Conservation (phyloP, 2,113 vertebrate species). For the Pampusana beccarii region DNA sequence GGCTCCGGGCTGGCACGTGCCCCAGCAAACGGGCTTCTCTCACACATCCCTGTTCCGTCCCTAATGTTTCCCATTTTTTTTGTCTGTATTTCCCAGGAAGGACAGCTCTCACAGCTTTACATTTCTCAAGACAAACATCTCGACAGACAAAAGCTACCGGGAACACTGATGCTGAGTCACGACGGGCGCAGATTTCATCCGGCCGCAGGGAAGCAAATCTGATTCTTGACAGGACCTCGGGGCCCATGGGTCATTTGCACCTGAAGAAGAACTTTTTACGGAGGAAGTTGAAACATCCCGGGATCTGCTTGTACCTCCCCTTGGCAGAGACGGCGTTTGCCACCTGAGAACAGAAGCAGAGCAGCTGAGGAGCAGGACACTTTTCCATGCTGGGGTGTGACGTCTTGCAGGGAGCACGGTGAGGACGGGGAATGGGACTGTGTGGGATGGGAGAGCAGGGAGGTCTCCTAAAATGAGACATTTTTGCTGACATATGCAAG, state of each 20-base stretch:
- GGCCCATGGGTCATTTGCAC: neutral
- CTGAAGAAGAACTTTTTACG: conserved; percentile 88
- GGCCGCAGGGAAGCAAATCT: fast-evolving
- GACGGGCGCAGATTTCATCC: fast-evolving
- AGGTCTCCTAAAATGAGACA: neutral
- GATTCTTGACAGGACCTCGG: fast-evolving
- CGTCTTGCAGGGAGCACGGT: fast-evolving
- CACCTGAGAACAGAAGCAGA: conserved; percentile 78
- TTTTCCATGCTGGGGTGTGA: fast-evolving
- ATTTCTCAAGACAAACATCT: neutral
- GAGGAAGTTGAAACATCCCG: conserved; percentile 91
- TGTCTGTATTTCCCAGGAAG: neutral
- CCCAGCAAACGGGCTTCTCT: neutral
- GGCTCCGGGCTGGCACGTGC: fast-evolving
- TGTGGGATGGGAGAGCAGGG: fast-evolving
- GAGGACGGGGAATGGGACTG: fast-evolving
- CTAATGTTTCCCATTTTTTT: fast-evolving
- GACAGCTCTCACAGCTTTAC: neutral
- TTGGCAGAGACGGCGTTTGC: conserved; percentile 84
- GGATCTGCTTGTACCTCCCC: conserved; percentile 91
- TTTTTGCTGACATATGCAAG: fast-evolving
- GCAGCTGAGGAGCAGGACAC: fast-evolving
- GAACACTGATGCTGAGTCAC: fast-evolving
- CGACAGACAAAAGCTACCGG: fast-evolving
- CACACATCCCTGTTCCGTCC: neutral